Evolutionary conservation across 1,140 invertebrate species (phyloP).

Genomic region (Centruroides sculpturatus): DNA sequence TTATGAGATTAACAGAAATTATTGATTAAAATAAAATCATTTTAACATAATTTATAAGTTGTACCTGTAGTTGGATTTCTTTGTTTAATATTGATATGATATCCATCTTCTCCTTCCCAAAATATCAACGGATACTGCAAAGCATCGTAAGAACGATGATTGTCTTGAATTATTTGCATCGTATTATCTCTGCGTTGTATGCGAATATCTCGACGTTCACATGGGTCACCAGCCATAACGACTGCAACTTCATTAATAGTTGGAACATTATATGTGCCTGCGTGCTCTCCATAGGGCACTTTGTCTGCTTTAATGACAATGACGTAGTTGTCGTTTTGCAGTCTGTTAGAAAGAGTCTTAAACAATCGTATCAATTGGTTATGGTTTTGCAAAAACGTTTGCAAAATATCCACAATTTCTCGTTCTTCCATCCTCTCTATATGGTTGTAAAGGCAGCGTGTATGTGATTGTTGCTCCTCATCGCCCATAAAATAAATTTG

Average conservation of each 20-base stretch:
- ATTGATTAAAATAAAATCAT: too few species aligned
- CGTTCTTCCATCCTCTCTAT: background rate
- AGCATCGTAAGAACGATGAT: conserved; percentile 10
- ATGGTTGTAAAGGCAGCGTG: background rate
- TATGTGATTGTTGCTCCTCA: background rate
- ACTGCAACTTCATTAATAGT: conserved; percentile 31
- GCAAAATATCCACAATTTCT: background rate
- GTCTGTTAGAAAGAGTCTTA: background rate
- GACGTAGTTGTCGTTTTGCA: background rate
- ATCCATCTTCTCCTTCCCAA: conserved; percentile 13
- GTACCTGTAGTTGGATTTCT: background rate
- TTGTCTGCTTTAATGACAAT: conserved; percentile 17
- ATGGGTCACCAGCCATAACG: conserved; percentile 28
- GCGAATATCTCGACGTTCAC: conserved; percentile 29
- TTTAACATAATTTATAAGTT: too few species aligned
- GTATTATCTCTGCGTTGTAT: conserved; percentile 14
- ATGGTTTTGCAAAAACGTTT: background rate
- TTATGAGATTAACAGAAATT: background rate
- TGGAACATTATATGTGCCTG: conserved; percentile 22
- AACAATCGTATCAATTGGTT: background rate
- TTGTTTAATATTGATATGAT: conserved; percentile 7
- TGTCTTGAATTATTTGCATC: conserved; percentile 10
- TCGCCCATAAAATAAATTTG: conserved; percentile 27
- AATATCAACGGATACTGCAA: conserved; percentile 19
- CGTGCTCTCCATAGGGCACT: conserved; percentile 28